Evolutionary conservation across 2,797 vertebrate genomes (phyloP).

Genomic region (Gymnocypris eckloni): DNA sequence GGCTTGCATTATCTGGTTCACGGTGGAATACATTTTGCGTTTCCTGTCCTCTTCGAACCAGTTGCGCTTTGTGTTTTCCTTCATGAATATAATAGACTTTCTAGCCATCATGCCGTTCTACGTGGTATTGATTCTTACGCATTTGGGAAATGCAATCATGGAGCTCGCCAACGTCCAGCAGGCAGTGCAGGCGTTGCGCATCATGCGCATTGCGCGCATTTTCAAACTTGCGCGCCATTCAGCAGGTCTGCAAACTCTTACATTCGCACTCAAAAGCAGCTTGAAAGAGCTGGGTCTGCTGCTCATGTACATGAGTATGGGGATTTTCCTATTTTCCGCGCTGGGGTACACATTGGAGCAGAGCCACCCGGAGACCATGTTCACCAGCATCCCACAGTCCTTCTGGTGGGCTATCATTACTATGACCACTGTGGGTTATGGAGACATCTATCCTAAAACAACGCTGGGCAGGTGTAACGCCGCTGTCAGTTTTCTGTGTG

Average conservation of each 20-base stretch:
- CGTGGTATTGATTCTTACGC: constrained; percentile 88
- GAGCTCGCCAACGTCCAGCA: constrained; percentile 95
- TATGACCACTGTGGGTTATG: constrained; percentile 98
- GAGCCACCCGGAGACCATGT: constrained; percentile 94
- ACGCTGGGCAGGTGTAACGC: constrained; percentile 94
- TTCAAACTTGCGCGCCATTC: constrained; percentile 98
- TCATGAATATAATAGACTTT: constrained; percentile 97
- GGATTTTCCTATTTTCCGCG: constrained; percentile 96
- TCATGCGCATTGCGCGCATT: constrained; percentile 95
- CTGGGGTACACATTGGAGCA: constrained; percentile 97
- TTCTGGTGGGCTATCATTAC: constrained; percentile 99
- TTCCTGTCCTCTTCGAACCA: constrained; percentile 90
- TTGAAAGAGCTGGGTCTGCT: constrained; percentile 94
- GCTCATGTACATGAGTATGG: constrained; percentile 97
- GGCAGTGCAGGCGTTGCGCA: constrained; percentile 93
- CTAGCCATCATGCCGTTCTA: constrained; percentile 96
- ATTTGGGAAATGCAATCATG: constrained; percentile 90
- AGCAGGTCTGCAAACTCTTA: constrained; percentile 94
- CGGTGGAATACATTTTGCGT: constrained; percentile 90
- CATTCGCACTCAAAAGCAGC: constrained; percentile 94
- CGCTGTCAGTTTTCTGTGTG: constrained; percentile 96
- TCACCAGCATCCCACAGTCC: constrained; percentile 97
- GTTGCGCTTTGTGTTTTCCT: constrained; percentile 86
- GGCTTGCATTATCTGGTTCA: constrained; percentile 96
- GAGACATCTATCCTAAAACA: constrained; percentile 97